Conservation (phyloP, 2,797 vertebrate genomes). For the Garrulus glandarius region DNA sequence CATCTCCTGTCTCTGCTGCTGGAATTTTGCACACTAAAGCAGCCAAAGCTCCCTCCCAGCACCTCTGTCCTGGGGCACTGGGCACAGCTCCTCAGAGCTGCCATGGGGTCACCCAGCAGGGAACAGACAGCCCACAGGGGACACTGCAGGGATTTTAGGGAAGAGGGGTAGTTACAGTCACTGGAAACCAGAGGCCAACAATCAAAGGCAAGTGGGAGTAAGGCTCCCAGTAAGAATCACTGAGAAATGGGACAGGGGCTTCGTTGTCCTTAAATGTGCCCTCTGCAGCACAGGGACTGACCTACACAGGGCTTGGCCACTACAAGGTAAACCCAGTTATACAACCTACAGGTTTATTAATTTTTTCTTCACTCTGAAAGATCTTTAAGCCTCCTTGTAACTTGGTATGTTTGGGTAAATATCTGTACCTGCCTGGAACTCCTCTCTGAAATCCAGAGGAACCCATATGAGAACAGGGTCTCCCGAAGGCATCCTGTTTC, state of each 20-base stretch:
- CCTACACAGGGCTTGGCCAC: accelerated
- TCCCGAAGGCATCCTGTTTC: background rate
- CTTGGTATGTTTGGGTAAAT: background rate
- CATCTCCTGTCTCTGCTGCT: background rate
- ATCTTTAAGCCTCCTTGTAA: background rate
- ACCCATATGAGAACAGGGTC: background rate
- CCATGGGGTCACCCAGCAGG: background rate
- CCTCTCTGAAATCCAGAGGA: background rate
- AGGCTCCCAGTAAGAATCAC: background rate
- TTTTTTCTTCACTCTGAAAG: background rate
- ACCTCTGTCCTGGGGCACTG: accelerated
- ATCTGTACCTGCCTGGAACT: background rate
- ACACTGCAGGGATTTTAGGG: background rate
- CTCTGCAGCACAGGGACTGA: background rate
- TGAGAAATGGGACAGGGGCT: background rate
- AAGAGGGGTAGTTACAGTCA: background rate
- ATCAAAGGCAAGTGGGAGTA: background rate
- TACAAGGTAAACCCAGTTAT: background rate
- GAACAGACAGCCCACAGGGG: background rate
- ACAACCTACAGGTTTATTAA: background rate
- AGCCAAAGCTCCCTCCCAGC: background rate
- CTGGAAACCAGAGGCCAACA: background rate
- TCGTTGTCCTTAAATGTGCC: background rate
- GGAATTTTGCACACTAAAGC: background rate
- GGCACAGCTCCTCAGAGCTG: background rate